These are phyloP conservation scores for Phyto melanocephala DNA, from an alignment of 2,888 invertebrate species.

Conservation along the genomic window DNA sequence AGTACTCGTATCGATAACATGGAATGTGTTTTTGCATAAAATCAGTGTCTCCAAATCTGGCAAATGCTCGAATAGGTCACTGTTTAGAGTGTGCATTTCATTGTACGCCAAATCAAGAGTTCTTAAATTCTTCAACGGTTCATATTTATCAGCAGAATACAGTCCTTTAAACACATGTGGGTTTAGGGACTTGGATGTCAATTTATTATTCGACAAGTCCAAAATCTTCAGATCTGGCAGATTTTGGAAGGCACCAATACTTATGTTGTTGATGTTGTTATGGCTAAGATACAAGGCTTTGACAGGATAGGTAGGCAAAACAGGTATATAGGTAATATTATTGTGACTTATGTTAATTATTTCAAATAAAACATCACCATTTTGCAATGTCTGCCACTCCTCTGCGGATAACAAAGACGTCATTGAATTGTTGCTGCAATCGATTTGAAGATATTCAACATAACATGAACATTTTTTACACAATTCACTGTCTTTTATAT, in stretches of 20 bases:
- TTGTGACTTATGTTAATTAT: constrained; percentile 74
- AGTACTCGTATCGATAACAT: constrained; percentile 83
- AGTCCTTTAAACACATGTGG: constrained; percentile 84
- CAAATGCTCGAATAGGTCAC: constrained; percentile 87
- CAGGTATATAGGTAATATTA: constrained; percentile 70
- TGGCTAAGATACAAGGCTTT: constrained; percentile 82
- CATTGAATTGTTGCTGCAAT: constrained; percentile 81
- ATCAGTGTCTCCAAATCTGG: constrained; percentile 84
- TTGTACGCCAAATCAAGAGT: constrained; percentile 83
- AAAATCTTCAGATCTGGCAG: constrained; percentile 82
- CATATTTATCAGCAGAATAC: constrained; percentile 69
- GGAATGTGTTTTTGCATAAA: constrained; percentile 87
- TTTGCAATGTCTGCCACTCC: constrained; percentile 80
- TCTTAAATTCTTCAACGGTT: constrained; percentile 71
- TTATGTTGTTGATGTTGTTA: constrained; percentile 83
- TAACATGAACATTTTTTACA: constrained; percentile 81
- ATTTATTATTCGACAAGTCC: constrained; percentile 85
- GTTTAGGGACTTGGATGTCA: constrained; percentile 81
- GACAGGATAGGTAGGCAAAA: constrained; percentile 80
- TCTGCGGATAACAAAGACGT: constrained; percentile 80
- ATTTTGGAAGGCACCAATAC: constrained; percentile 82
- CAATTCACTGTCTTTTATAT: constrained; percentile 73
- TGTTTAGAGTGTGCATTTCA: constrained; percentile 84
- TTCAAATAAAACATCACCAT: constrained; percentile 72
- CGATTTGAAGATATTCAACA: constrained; percentile 77